A percentile compares a stretch with the other conserved stretches of the same genome.
phyloP scores from a whole-genome alignment of 2,888 invertebrate species.

The Cremastinae sp. region DNA sequence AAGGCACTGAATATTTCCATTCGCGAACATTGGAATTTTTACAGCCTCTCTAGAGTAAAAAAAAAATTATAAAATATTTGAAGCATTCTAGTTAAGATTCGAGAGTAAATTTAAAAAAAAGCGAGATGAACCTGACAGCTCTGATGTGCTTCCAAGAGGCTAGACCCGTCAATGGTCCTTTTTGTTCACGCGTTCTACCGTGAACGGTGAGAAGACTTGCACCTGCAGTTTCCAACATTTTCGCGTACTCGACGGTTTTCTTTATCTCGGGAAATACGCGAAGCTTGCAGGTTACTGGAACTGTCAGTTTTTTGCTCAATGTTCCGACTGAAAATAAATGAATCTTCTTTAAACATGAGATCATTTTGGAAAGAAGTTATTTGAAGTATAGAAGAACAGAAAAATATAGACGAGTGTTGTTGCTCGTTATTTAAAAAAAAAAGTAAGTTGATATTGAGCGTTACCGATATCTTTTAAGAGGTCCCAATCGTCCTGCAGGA shows the following conservation, averaged over 20 bases:
- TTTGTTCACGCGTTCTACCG: slow-evolving; percentile 96
- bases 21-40: slow-evolving; percentile 96
- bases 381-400: no score
- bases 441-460: no score
- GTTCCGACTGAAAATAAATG: slow-evolving; percentile 84
- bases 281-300: slow-evolving; percentile 98
- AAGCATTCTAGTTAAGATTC: not conserved
- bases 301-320: slow-evolving; percentile 86
- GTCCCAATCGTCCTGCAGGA: slow-evolving; percentile 97
- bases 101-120: no score
- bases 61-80: not conserved
- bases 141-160: slow-evolving; percentile 97
- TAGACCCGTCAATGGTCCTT: slow-evolving; percentile 96
- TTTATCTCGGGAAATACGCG: slow-evolving; percentile 92
- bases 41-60: slow-evolving; percentile 86
- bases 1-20: slow-evolving; percentile 97
- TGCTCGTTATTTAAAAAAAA: not conserved
- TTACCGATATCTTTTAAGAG: slow-evolving; percentile 91
- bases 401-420: no score
- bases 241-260: slow-evolving; percentile 94
- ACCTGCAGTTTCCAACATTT: slow-evolving; percentile 96
- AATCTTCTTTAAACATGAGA: not conserved
- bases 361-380: no score
- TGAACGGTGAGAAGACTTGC: slow-evolving; percentile 96
- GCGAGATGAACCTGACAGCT: slow-evolving; percentile 89